Base-by-base conservation (phyloP, 2,888 invertebrate genomes). In the Formica aserva region DNA sequence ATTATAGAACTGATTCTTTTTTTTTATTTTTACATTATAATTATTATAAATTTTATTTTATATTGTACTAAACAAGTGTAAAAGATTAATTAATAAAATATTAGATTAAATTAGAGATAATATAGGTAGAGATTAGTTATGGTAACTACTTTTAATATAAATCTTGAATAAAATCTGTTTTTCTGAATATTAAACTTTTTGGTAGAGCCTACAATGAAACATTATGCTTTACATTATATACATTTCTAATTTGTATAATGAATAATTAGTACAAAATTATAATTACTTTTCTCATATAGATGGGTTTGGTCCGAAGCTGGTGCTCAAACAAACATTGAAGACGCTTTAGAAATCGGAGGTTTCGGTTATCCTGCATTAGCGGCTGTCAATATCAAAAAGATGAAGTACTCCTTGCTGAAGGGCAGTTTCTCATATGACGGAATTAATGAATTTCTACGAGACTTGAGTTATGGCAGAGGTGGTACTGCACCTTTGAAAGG, bases 351-450 rank as follows among this genome's bases (percentile, higher is more conserved):
- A 93, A 97, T 99, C 89, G 99, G 99, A 86, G 99, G 97, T 8
- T 99, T 99, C 95, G 99, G 99, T 13, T 99, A 99, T 95, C 99
- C 99, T 1, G 99, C 99, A 0, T 97, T 99, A 97, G 99, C 99
- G 8, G 99, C 98, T 26, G 97, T 99, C 82, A 99, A 99, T 95
- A 96, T 97, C 18, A 98, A 99, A 95, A 99, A 99, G 95, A 98
- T 98, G 97, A 99, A 99, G 95, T 99, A 98, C 95, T 98, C 99
- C 0, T 96, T 98, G 9, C 96, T 99, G 1, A 96, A 98, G 91
- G 99, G 99, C 15, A 97, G 99, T 32, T 99, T 99, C 96, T 98
- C 98, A 0, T 97, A 97, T 92, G 97, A 97, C 85, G 99, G 99
- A 87, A 98, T 99, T 94, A 97, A 98, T 92, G 99, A 99, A 95